These are phyloP conservation scores for Cinclus cinclus DNA, from an alignment of 2,113 vertebrate species.

Conservation along the genomic window DNA sequence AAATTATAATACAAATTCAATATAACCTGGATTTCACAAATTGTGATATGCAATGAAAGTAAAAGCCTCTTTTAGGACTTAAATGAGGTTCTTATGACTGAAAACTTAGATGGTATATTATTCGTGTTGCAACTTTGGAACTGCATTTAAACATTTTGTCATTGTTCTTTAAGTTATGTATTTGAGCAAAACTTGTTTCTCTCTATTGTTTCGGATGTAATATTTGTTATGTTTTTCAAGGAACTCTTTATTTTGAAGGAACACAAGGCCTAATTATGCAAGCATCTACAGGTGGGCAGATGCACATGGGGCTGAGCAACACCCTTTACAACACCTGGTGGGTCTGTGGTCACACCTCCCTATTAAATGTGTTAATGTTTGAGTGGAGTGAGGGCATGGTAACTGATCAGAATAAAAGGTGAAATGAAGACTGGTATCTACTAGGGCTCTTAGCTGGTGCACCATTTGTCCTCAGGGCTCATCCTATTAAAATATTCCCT, in stretches of 20 bases:
- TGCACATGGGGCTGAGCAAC: not conserved
- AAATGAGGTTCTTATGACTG: not conserved
- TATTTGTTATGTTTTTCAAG: not conserved
- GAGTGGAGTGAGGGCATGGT: not conserved
- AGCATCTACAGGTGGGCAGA: not conserved
- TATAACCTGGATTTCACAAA: not conserved
- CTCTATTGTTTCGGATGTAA: not conserved
- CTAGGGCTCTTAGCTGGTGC: not conserved
- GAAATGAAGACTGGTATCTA: not conserved
- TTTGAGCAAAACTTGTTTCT: not conserved
- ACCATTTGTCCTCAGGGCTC: not conserved
- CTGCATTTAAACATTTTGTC: not conserved
- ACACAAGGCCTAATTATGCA: not conserved
- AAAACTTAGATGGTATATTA: not conserved
- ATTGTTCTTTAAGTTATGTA: not conserved
- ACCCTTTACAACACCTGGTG: not conserved
- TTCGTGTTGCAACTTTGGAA: not conserved
- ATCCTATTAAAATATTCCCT: not conserved
- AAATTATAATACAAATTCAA: not conserved
- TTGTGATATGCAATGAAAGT: not conserved
- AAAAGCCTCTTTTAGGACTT: not conserved
- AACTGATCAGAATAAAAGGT: not conserved
- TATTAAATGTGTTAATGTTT: not conserved
- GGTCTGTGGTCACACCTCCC: not conserved
- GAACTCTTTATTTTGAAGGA: not conserved